These are phyloP conservation scores for Euclidia mi DNA, from an alignment of 2,888 invertebrate genomes.

Conservation along the genomic window DNA sequence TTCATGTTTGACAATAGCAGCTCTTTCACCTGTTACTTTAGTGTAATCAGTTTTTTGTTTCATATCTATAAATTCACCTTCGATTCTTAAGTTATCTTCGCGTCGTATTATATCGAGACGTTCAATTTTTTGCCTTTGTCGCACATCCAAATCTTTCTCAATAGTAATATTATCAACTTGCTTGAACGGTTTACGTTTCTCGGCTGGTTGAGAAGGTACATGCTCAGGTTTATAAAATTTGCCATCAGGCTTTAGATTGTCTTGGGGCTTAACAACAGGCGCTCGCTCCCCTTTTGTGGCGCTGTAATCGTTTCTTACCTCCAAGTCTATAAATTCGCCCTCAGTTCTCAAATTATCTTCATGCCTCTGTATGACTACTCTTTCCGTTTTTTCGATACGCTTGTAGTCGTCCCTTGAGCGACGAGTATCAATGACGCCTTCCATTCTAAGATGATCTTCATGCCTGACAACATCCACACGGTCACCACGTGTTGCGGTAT, in stretches of 20 bases:
- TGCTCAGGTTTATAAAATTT: constrained; percentile 88
- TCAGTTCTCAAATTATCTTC: constrained; percentile 91
- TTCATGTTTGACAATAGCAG: constrained; percentile 88
- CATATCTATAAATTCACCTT: constrained; percentile 90
- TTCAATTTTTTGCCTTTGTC: constrained; percentile 85
- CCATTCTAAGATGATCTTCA: constrained; percentile 92
- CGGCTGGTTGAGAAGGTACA: constrained; percentile 86
- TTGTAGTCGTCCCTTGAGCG: constrained; percentile 90
- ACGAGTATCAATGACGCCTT: constrained; percentile 90
- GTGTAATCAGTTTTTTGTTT: constrained; percentile 89
- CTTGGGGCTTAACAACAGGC: constrained; percentile 90
- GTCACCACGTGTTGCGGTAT: constrained; percentile 89
- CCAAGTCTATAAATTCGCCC: constrained; percentile 88
- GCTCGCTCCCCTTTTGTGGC: constrained; percentile 91
- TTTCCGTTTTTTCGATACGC: constrained; percentile 88
- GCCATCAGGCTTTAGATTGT: constrained; percentile 91
- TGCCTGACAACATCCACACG: constrained; percentile 90
- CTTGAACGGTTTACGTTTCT: constrained; percentile 89
- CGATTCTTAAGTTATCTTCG: constrained; percentile 91
- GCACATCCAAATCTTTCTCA: constrained; percentile 77
- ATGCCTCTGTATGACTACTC: constrained; percentile 85
- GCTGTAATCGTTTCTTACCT: constrained; percentile 87
- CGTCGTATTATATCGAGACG: constrained; percentile 90
- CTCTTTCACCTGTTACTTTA: constrained; percentile 84
- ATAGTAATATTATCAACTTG: constrained; percentile 91